These are phyloP conservation scores for Morelia viridis DNA, from an alignment of 2,797 vertebrate genomes.

Conservation along the genomic window DNA sequence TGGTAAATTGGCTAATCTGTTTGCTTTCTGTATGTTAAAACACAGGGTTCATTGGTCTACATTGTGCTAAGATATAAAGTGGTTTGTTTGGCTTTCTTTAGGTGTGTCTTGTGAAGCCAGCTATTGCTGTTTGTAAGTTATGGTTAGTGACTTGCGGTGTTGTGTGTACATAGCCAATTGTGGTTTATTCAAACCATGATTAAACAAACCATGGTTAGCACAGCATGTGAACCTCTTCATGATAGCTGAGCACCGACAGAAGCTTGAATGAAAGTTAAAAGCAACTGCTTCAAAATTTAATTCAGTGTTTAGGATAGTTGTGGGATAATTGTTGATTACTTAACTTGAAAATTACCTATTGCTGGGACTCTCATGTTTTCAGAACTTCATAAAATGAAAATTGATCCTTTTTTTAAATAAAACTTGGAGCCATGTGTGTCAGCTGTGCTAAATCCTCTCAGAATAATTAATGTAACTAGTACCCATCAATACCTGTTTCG, in stretches of 20 bases:
- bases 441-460: neutral
- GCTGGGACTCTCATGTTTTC: neutral
- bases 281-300: neutral
- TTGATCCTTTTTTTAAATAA: neutral
- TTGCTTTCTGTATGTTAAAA: neutral
- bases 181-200: neutral
- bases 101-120: neutral
- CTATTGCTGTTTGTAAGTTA: neutral
- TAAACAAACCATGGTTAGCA: neutral
- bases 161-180: neutral
- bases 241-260: neutral
- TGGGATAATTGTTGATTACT: neutral
- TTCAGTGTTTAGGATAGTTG: neutral
- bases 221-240: neutral
- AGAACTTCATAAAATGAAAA: neutral
- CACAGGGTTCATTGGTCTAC: neutral
- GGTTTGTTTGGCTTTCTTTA: neutral
- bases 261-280: neutral
- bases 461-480: neutral
- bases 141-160: neutral
- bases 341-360: neutral
- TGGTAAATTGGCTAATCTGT: neutral
- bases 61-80: neutral
- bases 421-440: neutral
- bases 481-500: neutral